Base-by-base conservation (phyloP, 2,113 vertebrate species). In the Charina bottae region DNA sequence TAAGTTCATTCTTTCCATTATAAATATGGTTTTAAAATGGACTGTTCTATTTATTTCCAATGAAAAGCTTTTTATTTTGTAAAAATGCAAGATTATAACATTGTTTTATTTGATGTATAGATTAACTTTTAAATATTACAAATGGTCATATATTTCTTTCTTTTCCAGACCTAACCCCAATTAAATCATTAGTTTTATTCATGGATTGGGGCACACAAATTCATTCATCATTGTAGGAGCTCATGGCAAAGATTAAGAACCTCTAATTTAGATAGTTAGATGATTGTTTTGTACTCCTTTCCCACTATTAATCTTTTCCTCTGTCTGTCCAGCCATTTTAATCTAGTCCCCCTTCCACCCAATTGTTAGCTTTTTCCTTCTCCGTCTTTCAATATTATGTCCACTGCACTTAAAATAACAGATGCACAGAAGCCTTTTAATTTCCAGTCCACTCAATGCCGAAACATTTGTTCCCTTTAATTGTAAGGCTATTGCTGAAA, bases 391-490 rank as follows among this genome's bases (percentile, higher is more conserved):
- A 78, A 78, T 42, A 78, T 78, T 42, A 78, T 78, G 72, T 78
- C 72, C 72, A 9, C 37, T 78, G 72, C 72, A 37, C 72, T 95
- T 33, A 87, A 89, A 95, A 56, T 0, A 2, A 5, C 91, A 86
- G 88, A 59, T 64, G 83, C 83, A 89, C 93, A 84, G 92, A 96
- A 56, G 3, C 10, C 83, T 93, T 28, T 92, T 95, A 88, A 89
- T 93, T 37, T 94, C 60, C 90, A 90, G 94, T 95, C 92, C 68
- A 10, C 90, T 90, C 53, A 89, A 17, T 15, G 93, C 87, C 94
- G 87, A 19, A 49, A 4, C 21, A 94, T 96, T 94, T 94, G 17
- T 7, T 49, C 46, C 59, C 37, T 56, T 17, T 91, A 94, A 91
- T 1, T 72, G 23, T 5, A 86, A 10, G 15, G 56, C 60, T 94